These are phyloP conservation scores for Luehdorfia chinensis DNA, from an alignment of 1,140 invertebrate genomes.

Conservation along the genomic window DNA sequence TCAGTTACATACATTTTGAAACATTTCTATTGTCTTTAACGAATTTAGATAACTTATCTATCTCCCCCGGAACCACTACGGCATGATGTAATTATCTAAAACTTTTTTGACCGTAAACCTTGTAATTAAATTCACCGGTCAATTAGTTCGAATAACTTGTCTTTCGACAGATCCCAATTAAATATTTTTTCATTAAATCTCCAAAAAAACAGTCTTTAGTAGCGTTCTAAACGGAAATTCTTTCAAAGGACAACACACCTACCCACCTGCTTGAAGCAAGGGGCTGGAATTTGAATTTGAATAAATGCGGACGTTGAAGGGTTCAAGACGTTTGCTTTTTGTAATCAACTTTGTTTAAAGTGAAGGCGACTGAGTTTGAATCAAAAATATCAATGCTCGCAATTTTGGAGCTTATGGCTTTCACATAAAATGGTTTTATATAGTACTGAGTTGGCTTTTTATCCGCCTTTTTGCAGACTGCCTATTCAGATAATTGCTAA, in stretches of 20 bases:
- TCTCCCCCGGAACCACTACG: too few relatives aligned
- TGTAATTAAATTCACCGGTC: too few relatives aligned
- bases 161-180: too few relatives aligned
- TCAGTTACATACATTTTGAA: too few relatives aligned
- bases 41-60: too few relatives aligned
- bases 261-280: conserved; percentile 51
- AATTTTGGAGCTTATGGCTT: neutral
- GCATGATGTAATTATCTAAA: too few relatives aligned
- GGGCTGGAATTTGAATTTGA: conserved; percentile 69
- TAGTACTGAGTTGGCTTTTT: neutral
- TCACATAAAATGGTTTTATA: neutral
- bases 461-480: neutral
- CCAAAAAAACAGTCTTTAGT: neutral
- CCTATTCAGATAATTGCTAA: neutral
- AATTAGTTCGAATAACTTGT: too few relatives aligned
- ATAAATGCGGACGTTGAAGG: conserved; percentile 49
- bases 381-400: too few relatives aligned
- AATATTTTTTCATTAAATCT: too few relatives aligned
- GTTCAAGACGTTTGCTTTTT: conserved; percentile 51
- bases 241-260: conserved; percentile 47
- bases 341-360: conserved; percentile 31
- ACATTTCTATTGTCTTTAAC: too few relatives aligned
- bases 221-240: conserved; percentile 42
- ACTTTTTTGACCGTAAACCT: too few relatives aligned
- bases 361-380: neutral